Percentiles rank a stretch among this genome's conserved stretches.
These are phyloP conservation scores for Lepas anatifera DNA, from an alignment of 2,888 invertebrate species.

Conservation along the genomic window DNA sequence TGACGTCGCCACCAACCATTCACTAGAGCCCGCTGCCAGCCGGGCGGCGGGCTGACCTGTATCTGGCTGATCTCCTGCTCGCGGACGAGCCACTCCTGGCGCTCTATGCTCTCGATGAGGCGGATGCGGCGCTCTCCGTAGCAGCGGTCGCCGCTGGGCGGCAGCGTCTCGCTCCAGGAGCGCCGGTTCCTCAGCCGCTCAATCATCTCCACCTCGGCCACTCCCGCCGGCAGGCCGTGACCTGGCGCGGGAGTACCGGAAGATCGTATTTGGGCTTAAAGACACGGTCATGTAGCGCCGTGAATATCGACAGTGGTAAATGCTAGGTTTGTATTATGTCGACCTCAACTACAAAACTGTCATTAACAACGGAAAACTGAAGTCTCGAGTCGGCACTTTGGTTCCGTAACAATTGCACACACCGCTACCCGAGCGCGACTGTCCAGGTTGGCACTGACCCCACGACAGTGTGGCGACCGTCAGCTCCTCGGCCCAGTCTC, in stretches of 20 bases:
- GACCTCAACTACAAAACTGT: too few species aligned
- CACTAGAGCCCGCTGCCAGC: too few species aligned
- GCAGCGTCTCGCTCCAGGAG: slow-evolving; percentile 48
- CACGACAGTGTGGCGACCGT: slow-evolving; percentile 49
- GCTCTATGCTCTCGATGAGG: slow-evolving; percentile 66
- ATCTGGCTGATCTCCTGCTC: slow-evolving; percentile 48
- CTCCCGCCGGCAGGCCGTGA: slow-evolving; percentile 48
- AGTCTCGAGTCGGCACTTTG: too few species aligned
- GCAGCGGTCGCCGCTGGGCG: slow-evolving; percentile 41
- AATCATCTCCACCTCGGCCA: slow-evolving; percentile 49
- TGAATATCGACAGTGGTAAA: too few species aligned
- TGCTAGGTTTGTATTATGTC: too few species aligned
- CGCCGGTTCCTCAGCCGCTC: slow-evolving; percentile 54
- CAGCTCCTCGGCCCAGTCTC: slow-evolving; percentile 49
- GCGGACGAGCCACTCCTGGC: slow-evolving; percentile 68
- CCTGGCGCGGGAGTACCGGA: slow-evolving; percentile 32
- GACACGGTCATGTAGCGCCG: too few species aligned
- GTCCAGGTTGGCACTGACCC: slow-evolving; percentile 42
- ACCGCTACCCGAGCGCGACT: too few species aligned
- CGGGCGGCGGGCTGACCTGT: background rate
- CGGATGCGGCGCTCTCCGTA: slow-evolving; percentile 47
- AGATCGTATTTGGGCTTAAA: too few species aligned
- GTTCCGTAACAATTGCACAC: too few species aligned
- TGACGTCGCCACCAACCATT: too few species aligned
- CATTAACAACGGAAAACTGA: too few species aligned